Evolutionary conservation across 2,888 invertebrate species (phyloP).

Genomic region (Stenolophus ochropezus): DNA sequence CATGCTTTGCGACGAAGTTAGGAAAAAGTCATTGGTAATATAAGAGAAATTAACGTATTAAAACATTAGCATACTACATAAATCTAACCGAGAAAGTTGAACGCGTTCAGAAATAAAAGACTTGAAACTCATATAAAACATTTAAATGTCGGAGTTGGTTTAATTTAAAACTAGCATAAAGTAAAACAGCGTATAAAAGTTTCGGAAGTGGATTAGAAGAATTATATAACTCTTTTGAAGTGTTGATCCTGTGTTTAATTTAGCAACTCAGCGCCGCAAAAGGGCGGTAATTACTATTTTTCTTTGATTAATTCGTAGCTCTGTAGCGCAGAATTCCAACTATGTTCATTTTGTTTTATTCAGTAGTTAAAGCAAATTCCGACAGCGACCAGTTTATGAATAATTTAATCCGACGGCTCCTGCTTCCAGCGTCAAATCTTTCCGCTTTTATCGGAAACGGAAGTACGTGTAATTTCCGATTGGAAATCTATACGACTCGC

Average conservation of each 20-base stretch:
- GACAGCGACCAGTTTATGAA: conserved; percentile 9
- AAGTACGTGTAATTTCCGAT: conserved; percentile 49
- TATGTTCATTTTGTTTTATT: background rate
- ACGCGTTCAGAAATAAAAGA: background rate
- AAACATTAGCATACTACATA: background rate
- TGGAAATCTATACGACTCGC: conserved; percentile 44
- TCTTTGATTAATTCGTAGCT: conserved; percentile 7
- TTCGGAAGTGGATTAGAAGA: conserved; percentile 1
- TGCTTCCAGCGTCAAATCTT: conserved; percentile 34
- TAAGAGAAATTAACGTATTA: no score
- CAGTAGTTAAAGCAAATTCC: background rate
- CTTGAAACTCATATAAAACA: background rate
- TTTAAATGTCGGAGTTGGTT: background rate
- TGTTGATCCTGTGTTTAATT: conserved; percentile 11
- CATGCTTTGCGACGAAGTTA: no score
- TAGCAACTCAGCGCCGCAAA: background rate
- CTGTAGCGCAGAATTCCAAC: background rate
- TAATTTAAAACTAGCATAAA: background rate
- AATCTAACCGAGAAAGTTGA: background rate
- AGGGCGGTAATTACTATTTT: conserved; percentile 4
- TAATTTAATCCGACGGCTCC: conserved; percentile 31
- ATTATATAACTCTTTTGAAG: background rate
- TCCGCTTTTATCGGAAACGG: conserved; percentile 45
- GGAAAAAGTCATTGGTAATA: no score
- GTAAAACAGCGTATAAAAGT: conserved; percentile 5